Evolutionary conservation across 2,113 vertebrate species (phyloP).

Genomic region (Stegostoma tigrinum): DNA sequence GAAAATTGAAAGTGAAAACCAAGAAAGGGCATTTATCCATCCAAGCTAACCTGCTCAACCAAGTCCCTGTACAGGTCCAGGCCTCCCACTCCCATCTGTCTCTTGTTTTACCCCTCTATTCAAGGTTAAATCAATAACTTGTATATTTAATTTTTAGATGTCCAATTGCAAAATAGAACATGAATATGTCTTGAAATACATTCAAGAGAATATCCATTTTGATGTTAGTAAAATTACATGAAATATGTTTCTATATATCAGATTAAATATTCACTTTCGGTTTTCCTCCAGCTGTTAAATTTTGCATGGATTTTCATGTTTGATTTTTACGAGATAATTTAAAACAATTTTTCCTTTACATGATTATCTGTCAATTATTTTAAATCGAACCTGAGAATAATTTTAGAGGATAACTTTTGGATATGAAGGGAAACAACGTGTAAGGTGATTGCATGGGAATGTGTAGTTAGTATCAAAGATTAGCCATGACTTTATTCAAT

Average conservation of each 20-base stretch:
- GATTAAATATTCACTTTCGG: neutral
- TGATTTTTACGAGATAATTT: neutral
- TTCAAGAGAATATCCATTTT: neutral
- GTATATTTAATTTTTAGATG: neutral
- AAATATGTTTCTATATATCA: neutral
- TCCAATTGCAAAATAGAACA: neutral
- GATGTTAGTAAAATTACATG: neutral
- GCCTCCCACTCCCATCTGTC: neutral
- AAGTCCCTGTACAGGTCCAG: neutral
- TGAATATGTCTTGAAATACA: neutral
- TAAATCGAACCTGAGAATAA: neutral
- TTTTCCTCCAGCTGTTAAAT: neutral
- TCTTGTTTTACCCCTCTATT: neutral
- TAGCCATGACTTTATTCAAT: too few species aligned
- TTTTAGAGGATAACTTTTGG: neutral
- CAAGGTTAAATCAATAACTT: neutral
- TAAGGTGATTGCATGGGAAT: too few species aligned
- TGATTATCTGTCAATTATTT: neutral
- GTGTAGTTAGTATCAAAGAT: too few species aligned
- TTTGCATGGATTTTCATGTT: neutral
- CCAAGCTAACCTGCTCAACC: neutral
- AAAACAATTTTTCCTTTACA: neutral
- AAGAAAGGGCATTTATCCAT: neutral
- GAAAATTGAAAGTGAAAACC: neutral
- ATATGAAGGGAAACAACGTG: too few species aligned